phyloP scores from a whole-genome alignment of 2,888 invertebrate species.

The Hirudinaria manillensis region DNA sequence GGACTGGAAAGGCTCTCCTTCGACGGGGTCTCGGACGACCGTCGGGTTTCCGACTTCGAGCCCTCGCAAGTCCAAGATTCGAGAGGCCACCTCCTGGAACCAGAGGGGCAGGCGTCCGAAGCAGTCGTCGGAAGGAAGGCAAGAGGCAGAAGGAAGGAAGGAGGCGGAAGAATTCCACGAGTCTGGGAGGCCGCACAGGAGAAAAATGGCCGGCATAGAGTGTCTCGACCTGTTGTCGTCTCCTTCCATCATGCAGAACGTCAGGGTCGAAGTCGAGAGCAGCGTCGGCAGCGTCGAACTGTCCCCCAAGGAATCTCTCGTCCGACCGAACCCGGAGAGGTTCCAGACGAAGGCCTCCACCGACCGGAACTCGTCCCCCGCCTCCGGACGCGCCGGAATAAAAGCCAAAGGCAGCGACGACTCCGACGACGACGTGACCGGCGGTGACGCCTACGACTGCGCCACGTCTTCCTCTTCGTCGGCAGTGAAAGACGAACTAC shows the following conservation, averaged over 20 bases:
- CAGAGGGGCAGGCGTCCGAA: not conserved
- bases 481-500: not conserved
- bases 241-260: slow-evolving; percentile 18
- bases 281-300: slow-evolving; percentile 30
- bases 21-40: not conserved
- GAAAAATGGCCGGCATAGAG: not conserved
- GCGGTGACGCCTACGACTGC: not conserved
- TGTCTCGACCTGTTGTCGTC: not conserved
- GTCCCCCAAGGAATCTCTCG: slow-evolving; percentile 9
- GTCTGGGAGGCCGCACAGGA: not conserved
- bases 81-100: not conserved
- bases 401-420: slow-evolving; percentile 12
- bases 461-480: slow-evolving; percentile 9
- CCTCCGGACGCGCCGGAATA: not conserved
- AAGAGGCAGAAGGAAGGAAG: not conserved
- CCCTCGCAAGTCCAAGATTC: not conserved
- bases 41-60: not conserved
- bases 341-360: not conserved
- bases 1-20: not conserved
- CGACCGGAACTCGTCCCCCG: not conserved
- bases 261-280: slow-evolving; percentile 32
- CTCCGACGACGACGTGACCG: not conserved
- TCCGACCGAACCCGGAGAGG: not conserved
- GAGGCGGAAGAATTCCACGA: not conserved
- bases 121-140: not conserved